Evolutionary conservation across 2,113 vertebrate genomes (phyloP), one percentile per base, ranked within the genome.

Genomic region (Dromaius novaehollandiae): DNA sequence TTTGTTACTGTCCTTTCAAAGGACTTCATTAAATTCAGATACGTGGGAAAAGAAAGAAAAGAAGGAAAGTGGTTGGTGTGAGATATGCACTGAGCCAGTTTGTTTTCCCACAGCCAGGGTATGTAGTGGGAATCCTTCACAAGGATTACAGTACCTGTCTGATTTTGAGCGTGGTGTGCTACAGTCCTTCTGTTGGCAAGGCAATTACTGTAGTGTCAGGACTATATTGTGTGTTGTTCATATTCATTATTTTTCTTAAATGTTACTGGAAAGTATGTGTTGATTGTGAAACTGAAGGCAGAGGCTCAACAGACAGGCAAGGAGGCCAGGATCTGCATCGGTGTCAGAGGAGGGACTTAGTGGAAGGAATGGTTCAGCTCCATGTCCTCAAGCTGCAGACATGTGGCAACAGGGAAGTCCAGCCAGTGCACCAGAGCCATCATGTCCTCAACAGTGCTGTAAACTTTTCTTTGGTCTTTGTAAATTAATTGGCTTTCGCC

Each of bases 341-440:
- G 55, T 53, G 44, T 2, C 56, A 38, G 11, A 13, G 5, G 28
- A n/a, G 18, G 6, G 42, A 40, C 36, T 66, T 32, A 36, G 6
- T 40, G 20, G n/a, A 32, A 86, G 50, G 19, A 82, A 66, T 36
- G 34, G 36, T 88, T 83, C 60, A 63, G 32, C 18, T 84, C 26
- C 9, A 4, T 7, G 28, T 48, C 40, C 28, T 90, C 32, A 44
- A 70, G 17, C 22, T 83, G 9, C 58, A 83, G 65, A 63, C 77
- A 51, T 44, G 46, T 0, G 2, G 34, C 34, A 10, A 9, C 16
- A 56, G 40, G 9, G 22, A 36, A 24, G 0, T 13, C 1, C 53
- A 0, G 20, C 32, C 86, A 75, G 40, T 1, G 0, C 73, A 69
- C 22, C 77, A 78, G 70, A 87, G 48, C 38, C 42, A 13, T 30